phyloP scores from a whole-genome alignment of 1,140 invertebrate species.

The roundworm (Caenorhabditis elegans) region WBcel235 BX284604.4:7493001-7493500 shows the following conservation, averaged over 20 bases:
- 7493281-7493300: too few species aligned
- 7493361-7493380: conserved; percentile 9
- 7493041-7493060: neutral
- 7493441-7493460: conserved; percentile 4
- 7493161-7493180: too few species aligned
- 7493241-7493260: too few species aligned
- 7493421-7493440: conserved; percentile 9
- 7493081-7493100: neutral
- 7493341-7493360: neutral
- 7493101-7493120: neutral
- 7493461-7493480: conserved; percentile 18
- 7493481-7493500: conserved; percentile 3
- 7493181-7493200: too few species aligned
- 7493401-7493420: conserved; percentile 1
- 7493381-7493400: conserved; percentile 18
- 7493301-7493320: neutral
- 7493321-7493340: neutral
- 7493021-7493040: conserved; percentile 3
- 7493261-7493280: too few species aligned
- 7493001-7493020: neutral
- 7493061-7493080: neutral
- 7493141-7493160: too few species aligned
- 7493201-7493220: too few species aligned
- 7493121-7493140: neutral
- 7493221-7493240: too few species aligned